Percentiles rank a stretch among this genome's conserved stretches.
These are phyloP conservation scores for Euzetes globulus DNA, from an alignment of 2,888 invertebrate genomes.

Conservation along the genomic window DNA sequence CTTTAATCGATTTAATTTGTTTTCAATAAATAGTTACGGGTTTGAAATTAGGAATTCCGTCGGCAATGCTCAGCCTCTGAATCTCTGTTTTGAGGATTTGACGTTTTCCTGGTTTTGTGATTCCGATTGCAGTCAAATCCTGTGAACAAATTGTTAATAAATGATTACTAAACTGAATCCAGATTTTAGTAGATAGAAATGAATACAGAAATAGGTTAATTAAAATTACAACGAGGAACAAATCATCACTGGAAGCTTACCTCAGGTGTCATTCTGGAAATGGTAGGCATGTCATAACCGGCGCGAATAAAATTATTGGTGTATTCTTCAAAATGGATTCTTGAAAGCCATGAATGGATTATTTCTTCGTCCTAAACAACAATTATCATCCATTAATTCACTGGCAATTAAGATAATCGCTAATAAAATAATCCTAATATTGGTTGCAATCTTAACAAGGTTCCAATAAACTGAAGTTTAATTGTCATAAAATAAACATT, in stretches of 20 bases:
- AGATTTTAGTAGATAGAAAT: no score
- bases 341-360: constrained; percentile 86
- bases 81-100: constrained; percentile 94
- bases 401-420: no score
- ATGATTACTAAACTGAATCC: no score
- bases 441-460: neutral
- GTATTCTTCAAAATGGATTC: constrained; percentile 90
- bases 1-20: neutral
- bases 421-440: neutral
- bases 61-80: constrained; percentile 82
- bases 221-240: no score
- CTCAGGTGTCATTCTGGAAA: constrained; percentile 98
- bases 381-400: no score
- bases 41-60: constrained; percentile 89
- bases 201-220: no score
- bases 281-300: constrained; percentile 94
- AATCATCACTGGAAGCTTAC: no score
- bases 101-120: constrained; percentile 94
- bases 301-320: constrained; percentile 84
- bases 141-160: constrained; percentile 46
- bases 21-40: constrained; percentile 51
- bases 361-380: constrained; percentile 80
- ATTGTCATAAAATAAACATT: neutral
- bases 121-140: constrained; percentile 62
- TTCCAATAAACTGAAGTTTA: neutral